These are phyloP conservation scores for Pterocles orientalis DNA, from an alignment of 2,113 vertebrate genomes.

Conservation along the genomic window DNA sequence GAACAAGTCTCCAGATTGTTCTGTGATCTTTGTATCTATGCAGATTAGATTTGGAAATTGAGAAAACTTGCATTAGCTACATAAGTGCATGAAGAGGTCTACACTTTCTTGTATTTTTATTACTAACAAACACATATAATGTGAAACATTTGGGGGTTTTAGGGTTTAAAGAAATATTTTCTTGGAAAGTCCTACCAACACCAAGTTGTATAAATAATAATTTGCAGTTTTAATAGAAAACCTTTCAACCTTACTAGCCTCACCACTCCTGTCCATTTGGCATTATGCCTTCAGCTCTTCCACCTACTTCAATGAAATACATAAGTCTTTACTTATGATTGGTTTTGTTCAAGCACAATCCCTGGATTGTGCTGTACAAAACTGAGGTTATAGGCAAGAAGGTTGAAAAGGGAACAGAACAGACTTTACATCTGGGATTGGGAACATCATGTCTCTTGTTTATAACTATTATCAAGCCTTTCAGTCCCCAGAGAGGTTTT, in stretches of 20 bases:
- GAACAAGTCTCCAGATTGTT: slow-evolving; percentile 61
- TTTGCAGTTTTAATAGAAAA: neutral
- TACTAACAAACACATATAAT: neutral
- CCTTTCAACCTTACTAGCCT: neutral
- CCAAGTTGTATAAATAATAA: neutral
- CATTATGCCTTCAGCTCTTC: neutral
- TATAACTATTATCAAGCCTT: neutral
- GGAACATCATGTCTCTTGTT: neutral
- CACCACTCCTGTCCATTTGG: neutral
- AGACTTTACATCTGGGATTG: neutral
- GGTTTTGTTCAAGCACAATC: neutral
- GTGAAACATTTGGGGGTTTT: neutral
- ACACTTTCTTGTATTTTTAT: neutral
- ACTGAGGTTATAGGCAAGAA: neutral
- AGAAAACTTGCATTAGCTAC: slow-evolving; percentile 47
- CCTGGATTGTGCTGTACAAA: neutral
- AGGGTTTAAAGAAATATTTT: slow-evolving; percentile 27
- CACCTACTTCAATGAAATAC: neutral
- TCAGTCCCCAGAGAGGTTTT: neutral
- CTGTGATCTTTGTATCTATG: slow-evolving; percentile 69
- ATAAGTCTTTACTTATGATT: neutral
- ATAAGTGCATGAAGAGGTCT: slow-evolving; percentile 47
- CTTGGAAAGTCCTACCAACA: neutral
- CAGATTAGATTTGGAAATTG: slow-evolving; percentile 64
- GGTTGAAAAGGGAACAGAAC: neutral